Percentiles rank a stretch among this genome's conserved stretches.
Conservation (phyloP, 2,797 vertebrate species). For the Trichosurus vulpecula region DNA sequence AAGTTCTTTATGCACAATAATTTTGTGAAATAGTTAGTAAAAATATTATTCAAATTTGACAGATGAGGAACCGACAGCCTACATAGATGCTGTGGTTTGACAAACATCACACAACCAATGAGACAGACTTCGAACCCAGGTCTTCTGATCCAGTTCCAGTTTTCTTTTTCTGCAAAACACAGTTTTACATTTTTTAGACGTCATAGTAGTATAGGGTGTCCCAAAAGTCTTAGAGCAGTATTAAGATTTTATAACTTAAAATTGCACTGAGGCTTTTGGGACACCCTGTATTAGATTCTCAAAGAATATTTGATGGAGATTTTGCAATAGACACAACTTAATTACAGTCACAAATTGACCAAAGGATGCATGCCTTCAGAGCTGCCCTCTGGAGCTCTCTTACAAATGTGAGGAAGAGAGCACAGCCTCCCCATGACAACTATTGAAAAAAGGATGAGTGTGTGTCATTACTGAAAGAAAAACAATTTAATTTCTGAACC, state of each 20-base stretch:
- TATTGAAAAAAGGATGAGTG: conserved; percentile 10
- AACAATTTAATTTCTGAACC: conserved; percentile 48
- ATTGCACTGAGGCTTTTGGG: conserved; percentile 4
- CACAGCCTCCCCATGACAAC: not conserved
- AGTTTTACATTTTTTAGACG: not conserved
- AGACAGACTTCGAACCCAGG: not conserved
- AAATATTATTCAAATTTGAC: not conserved
- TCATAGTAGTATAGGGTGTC: not conserved
- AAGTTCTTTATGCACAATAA: not conserved
- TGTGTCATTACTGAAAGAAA: conserved; percentile 26
- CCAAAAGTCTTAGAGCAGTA: conserved; percentile 5
- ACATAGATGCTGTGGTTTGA: not conserved
- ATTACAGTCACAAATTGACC: conserved; percentile 41
- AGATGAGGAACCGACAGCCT: not conserved
- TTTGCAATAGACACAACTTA: conserved; percentile 49
- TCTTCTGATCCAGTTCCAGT: not conserved
- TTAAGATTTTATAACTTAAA: not conserved
- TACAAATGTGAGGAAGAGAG: conserved; percentile 6
- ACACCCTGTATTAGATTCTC: conserved; percentile 12
- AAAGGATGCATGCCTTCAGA: conserved; percentile 2
- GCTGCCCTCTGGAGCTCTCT: not conserved
- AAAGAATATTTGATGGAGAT: conserved; percentile 19
- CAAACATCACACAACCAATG: not conserved
- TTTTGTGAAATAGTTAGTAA: not conserved
- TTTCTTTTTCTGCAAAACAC: not conserved